Conservation (phyloP, 2,888 invertebrate genomes). For the Nomada ferruginata region DNA sequence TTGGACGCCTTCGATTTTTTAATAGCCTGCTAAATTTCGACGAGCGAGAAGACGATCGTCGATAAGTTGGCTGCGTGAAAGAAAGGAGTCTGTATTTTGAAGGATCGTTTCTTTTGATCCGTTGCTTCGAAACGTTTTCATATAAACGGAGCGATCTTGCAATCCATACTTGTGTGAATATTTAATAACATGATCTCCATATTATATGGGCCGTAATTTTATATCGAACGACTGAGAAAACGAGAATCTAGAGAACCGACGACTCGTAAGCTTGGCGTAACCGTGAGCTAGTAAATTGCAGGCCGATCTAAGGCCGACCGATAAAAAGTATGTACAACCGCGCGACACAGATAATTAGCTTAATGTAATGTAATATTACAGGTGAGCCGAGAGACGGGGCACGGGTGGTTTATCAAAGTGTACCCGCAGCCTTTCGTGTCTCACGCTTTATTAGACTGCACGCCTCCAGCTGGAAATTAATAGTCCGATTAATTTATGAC, state of each 20-base stretch:
- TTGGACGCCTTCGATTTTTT: conserved; percentile 38
- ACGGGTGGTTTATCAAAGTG: conserved; percentile 67
- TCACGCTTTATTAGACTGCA: conserved; percentile 74
- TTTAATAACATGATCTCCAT: neutral
- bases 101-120: neutral
- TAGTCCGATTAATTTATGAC: conserved; percentile 69
- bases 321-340: conserved; percentile 50
- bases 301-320: conserved; percentile 47
- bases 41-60: conserved; percentile 14
- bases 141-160: too few species aligned
- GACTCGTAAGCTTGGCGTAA: conserved; percentile 5
- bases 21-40: conserved; percentile 34
- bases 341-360: conserved; percentile 68
- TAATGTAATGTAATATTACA: conserved; percentile 71
- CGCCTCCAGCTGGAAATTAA: conserved; percentile 64
- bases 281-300: conserved; percentile 28
- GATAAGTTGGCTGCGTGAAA: neutral
- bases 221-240: neutral
- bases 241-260: neutral
- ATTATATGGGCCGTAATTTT: neutral
- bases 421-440: conserved; percentile 71
- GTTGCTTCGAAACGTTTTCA: neutral
- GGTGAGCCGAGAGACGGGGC: conserved; percentile 45
- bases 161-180: too few species aligned
- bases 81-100: neutral